Percentiles rank a stretch among this genome's conserved stretches.
Conservation (phyloP, 1,140 invertebrate genomes). For the Formica exsecta region DNA sequence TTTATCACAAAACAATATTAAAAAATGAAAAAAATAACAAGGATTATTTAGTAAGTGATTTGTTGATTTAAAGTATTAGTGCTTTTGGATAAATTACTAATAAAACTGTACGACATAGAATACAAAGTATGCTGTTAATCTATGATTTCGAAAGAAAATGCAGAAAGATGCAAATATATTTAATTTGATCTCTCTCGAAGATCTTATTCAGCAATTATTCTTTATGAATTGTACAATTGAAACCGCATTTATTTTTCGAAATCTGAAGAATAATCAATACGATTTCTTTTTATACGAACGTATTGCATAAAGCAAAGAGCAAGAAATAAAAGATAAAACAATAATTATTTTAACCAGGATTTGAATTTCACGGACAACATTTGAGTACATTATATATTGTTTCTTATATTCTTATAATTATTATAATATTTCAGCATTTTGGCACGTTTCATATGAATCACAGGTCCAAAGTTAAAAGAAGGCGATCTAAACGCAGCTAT, state of each 20-base stretch:
- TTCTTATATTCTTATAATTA: conserved; percentile 25
- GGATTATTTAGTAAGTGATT: too few species aligned
- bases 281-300: not conserved
- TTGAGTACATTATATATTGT: not conserved
- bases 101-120: too few species aligned
- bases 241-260: conserved; percentile 17
- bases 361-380: not conserved
- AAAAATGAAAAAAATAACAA: too few species aligned
- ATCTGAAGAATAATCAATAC: conserved; percentile 3
- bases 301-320: not conserved
- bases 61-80: too few species aligned
- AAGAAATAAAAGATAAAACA: not conserved
- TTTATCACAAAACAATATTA: too few species aligned
- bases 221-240: conserved; percentile 10
- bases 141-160: conserved; percentile 11
- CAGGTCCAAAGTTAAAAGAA: conserved; percentile 31
- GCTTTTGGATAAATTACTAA: too few species aligned
- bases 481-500: conserved; percentile 19
- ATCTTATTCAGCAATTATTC: not conserved
- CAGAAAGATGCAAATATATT: not conserved
- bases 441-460: conserved; percentile 44
- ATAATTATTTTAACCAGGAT: not conserved
- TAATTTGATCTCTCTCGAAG: not conserved
- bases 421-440: conserved; percentile 9
- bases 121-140: not conserved